Evolutionary conservation across 1,140 invertebrate species (phyloP), one percentile per base, ranked within the genome.

Genomic region (Neodiprion virginianus): DNA sequence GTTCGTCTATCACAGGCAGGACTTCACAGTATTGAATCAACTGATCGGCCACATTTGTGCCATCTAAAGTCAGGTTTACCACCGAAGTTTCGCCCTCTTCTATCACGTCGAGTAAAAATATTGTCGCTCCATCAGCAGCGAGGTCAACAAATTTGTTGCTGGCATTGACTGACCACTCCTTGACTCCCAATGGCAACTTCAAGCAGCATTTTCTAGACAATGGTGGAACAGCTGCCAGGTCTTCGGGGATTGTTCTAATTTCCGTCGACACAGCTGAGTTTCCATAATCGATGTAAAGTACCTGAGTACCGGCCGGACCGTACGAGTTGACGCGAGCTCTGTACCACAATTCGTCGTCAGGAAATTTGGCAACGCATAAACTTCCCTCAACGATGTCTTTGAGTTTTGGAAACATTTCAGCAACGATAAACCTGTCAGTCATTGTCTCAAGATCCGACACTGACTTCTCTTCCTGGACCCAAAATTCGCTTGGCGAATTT

Each of bases 331-430:
- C 75, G 5, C 76, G 81, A 4, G 92, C 92, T 69, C 94, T 88
- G 76, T 94, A 94, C 89, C 91, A 95, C 10, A 89, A 84, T 23
- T 88, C 86, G 76, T 93, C 93, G 23, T 93, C 91, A 0, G 89
- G 86, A 81, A 91, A 94, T 75, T 92, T 89, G n/a, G 92, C 93
- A 23, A 91, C 91, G 75, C 92, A 93, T 0, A 93, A 17, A 0
- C 89, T 84, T 1, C 90, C 92, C 17, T 90, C 88, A 74, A 89
- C 82, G 0, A 91, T 75, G 21, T 92, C 85, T 0, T 84, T 77
- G 1, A 90, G 81, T 1, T 78, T 74, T 12, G 90, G 83, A 69
- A 91, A 91, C 67, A 90, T 84, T 7, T 90, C 83, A 1, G 89
- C 89, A 68, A 90, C 85, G 5, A 87, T 78, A 72, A 93, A 84